Evolutionary conservation across 2,888 invertebrate species (phyloP), one percentile per base, ranked within the genome.

Genomic region (Lochmaea capreae): DNA sequence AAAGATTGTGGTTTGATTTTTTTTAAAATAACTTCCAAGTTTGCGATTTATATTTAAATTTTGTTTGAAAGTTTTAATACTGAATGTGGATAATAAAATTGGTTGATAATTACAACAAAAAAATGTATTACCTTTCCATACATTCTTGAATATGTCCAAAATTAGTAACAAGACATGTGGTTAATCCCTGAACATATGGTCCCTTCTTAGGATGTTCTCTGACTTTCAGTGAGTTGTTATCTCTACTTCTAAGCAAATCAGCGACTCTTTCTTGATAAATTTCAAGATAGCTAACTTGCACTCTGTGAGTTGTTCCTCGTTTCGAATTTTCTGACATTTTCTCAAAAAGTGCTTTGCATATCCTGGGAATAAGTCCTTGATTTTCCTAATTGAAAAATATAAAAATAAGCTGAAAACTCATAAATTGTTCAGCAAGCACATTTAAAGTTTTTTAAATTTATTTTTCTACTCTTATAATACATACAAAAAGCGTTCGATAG

Each of bases 181-280:
- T 95, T 79, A 96, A 87, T 81, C 94, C 95, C 88, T 97, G 95
- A 8, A 97, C 97, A 83, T 94, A 94, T 6, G 94, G 93, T 75
- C 95, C 95, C 75, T 90, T 90, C 76, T 90, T 90, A 1, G 94
- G 94, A 87, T 95, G 94, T 86, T 95, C 94, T 70, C 95, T 87
- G 43, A 95, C 93, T 80, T 85, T 86, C 90, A 91, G 58, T 91
- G 89, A 78, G 86, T 75, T 76, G 71, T 76, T 80, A 43, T 87
- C 84, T 9, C 88, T 87, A 1, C 88, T 88, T 85, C 84, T 81
- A 66, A 95, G 86, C 75, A 95, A 87, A 86, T 95, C 95, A 78
- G 93, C 91, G 10, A 95, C 94, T 69, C 91, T 86, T 85, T 91
- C 90, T 85, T 91, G 90, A 84, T 91, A 91, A 78, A 91, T 91